phyloP scores from a whole-genome alignment of 2,888 invertebrate species.

The Tiphia femorata region DNA sequence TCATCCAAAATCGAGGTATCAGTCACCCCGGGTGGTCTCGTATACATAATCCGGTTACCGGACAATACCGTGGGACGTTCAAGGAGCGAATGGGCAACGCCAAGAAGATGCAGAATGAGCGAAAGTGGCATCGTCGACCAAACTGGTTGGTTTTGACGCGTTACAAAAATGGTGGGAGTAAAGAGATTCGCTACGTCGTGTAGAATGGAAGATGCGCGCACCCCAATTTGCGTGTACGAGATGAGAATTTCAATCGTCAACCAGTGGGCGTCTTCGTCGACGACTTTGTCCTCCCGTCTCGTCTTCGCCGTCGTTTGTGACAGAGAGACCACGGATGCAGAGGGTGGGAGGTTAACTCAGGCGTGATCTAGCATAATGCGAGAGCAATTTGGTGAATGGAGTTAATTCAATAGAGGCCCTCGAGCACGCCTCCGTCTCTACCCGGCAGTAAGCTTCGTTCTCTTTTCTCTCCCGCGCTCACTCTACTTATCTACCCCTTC shows the following conservation, averaged over 20 bases:
- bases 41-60: too few relatives aligned
- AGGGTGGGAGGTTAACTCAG: slow-evolving; percentile 43
- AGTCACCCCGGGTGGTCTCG: too few relatives aligned
- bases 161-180: slow-evolving; percentile 18
- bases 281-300: too few relatives aligned
- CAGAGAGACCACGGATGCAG: slow-evolving; percentile 25
- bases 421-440: slow-evolving; percentile 47
- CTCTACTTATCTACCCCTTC: too few relatives aligned
- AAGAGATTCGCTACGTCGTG: too few relatives aligned
- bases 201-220: too few relatives aligned
- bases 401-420: slow-evolving; percentile 57
- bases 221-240: slow-evolving; percentile 12
- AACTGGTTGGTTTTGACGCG: slow-evolving; percentile 21
- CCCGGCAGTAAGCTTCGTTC: slow-evolving; percentile 13
- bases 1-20: too few relatives aligned
- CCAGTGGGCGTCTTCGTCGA: neutral
- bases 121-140: slow-evolving; percentile 13
- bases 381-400: slow-evolving; percentile 59
- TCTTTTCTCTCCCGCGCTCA: slow-evolving; percentile 12
- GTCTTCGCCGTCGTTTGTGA: slow-evolving; percentile 34
- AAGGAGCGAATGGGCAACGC: neutral
- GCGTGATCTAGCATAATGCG: slow-evolving; percentile 59
- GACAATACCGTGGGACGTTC: too few relatives aligned
- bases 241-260: slow-evolving; percentile 44
- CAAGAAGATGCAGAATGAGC: slow-evolving; percentile 4